Conservation (phyloP, 2,113 vertebrate genomes). For the Nothobranchius kuhntae region DNA sequence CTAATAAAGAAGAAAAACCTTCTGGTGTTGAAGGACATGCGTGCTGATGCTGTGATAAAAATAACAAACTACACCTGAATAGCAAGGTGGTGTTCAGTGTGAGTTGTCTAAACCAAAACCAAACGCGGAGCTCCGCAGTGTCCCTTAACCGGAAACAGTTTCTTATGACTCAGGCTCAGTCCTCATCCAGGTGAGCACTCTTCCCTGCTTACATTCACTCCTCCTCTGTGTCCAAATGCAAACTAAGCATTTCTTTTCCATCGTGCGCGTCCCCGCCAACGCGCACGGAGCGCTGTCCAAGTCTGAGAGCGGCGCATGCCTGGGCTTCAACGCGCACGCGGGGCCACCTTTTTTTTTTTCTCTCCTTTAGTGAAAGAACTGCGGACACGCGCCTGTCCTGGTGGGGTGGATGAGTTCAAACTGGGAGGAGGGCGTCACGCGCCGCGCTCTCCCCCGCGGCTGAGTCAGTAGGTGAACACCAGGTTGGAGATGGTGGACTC, state of each 20-base stretch:
- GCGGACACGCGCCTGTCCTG: constrained; percentile 42
- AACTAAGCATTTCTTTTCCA: constrained; percentile 69
- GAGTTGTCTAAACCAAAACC: constrained; percentile 48
- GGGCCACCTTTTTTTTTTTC: constrained; percentile 43
- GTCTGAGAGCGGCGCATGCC: constrained; percentile 62
- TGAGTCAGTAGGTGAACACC: constrained; percentile 95
- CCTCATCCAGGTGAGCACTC: constrained; percentile 52
- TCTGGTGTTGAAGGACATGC: constrained; percentile 86
- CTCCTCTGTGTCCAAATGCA: constrained; percentile 74
- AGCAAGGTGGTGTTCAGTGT: constrained; percentile 71
- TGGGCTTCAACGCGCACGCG: constrained; percentile 47
- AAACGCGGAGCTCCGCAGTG: constrained; percentile 48
- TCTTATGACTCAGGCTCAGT: constrained; percentile 48
- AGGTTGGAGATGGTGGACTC: constrained; percentile 99
- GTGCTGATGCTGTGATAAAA: constrained; percentile 67
- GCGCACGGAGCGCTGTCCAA: constrained; percentile 57
- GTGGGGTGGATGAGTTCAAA: constrained; percentile 44
- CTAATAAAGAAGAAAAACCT: constrained; percentile 92
- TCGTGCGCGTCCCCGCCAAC: constrained; percentile 58
- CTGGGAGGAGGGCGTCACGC: constrained; percentile 27
- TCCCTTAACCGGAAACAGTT: background rate
- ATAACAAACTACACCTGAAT: constrained; percentile 85
- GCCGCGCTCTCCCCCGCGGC: constrained; percentile 19
- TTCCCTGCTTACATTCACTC: constrained; percentile 74
- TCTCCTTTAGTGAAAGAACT: constrained; percentile 62